Evolutionary conservation across 1,140 invertebrate genomes (phyloP).

Genomic region (Belonocnema kinseyi): DNA sequence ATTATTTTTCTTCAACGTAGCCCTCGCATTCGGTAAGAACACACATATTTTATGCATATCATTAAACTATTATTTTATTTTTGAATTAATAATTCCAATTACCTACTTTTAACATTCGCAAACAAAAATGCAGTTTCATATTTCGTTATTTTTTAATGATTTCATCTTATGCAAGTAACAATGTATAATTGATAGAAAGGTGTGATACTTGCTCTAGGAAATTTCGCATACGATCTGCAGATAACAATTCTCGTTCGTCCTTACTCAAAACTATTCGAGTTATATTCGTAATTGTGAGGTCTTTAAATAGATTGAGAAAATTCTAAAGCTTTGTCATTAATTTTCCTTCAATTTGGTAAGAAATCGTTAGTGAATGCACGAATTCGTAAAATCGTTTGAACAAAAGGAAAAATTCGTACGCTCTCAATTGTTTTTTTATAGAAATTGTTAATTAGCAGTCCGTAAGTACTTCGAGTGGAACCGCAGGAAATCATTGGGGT

Average conservation of each 20-base stretch:
- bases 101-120: not conserved
- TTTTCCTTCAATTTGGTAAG: constrained; percentile 20
- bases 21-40: constrained; percentile 59
- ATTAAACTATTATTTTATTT: not conserved
- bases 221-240: constrained; percentile 12
- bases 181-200: constrained; percentile 27
- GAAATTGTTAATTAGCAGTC: too few relatives aligned
- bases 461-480: too few relatives aligned
- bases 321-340: constrained; percentile 19
- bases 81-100: not conserved
- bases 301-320: not conserved
- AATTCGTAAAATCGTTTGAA: too few relatives aligned
- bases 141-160: constrained; percentile 18
- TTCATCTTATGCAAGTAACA: constrained; percentile 18
- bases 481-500: too few relatives aligned
- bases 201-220: not conserved
- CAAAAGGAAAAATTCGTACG: too few relatives aligned
- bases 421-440: too few relatives aligned
- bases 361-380: too few relatives aligned
- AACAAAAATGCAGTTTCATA: too few relatives aligned
- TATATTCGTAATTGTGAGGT: not conserved
- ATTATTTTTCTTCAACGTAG: constrained; percentile 56
- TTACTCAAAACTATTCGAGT: not conserved
- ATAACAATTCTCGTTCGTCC: constrained; percentile 17
- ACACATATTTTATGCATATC: not conserved